Percentiles rank a stretch among this genome's conserved stretches.
Conservation (phyloP, 2,888 invertebrate genomes). For the Drosophila pegasa region DNA sequence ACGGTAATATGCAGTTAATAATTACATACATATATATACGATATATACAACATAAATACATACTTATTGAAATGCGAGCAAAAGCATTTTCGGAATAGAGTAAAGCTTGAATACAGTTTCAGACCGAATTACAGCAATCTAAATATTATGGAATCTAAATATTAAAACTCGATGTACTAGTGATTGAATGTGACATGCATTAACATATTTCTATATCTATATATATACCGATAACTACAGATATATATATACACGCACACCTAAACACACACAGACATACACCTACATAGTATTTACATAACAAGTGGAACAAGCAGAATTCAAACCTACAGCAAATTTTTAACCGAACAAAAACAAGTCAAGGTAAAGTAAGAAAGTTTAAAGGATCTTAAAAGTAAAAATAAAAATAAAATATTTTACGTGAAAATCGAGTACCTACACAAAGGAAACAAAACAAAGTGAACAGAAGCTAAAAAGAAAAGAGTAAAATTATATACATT, state of each 20-base stretch:
- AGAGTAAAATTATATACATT: conserved; percentile 51
- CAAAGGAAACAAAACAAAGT: conserved; percentile 56
- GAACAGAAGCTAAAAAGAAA: conserved; percentile 30
- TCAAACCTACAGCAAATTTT: conserved; percentile 44
- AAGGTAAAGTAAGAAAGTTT: conserved; percentile 43
- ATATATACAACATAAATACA: conserved; percentile 45
- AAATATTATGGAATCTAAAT: conserved; percentile 35
- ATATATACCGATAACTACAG: conserved; percentile 31
- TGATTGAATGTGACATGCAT: conserved; percentile 64
- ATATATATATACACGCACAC: conserved; percentile 30
- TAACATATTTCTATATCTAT: conserved; percentile 27
- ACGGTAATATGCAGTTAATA: conserved; percentile 23
- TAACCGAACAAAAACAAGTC: conserved; percentile 19
- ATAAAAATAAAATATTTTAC: conserved; percentile 61
- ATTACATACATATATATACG: conserved; percentile 13
- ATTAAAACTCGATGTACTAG: conserved; percentile 48
- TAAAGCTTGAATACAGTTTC: conserved; percentile 25
- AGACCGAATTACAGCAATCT: conserved; percentile 25
- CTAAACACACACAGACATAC: neutral
- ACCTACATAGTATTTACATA: conserved; percentile 37
- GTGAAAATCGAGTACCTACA: conserved; percentile 81
- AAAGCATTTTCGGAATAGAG: conserved; percentile 33
- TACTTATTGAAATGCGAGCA: conserved; percentile 45
- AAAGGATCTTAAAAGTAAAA: conserved; percentile 22
- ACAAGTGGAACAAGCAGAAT: conserved; percentile 31